Percentiles rank a stretch among this genome's conserved stretches.
These are phyloP conservation scores for Xanthorhoe spadicearia DNA, from an alignment of 2,888 invertebrate species.

Conservation along the genomic window DNA sequence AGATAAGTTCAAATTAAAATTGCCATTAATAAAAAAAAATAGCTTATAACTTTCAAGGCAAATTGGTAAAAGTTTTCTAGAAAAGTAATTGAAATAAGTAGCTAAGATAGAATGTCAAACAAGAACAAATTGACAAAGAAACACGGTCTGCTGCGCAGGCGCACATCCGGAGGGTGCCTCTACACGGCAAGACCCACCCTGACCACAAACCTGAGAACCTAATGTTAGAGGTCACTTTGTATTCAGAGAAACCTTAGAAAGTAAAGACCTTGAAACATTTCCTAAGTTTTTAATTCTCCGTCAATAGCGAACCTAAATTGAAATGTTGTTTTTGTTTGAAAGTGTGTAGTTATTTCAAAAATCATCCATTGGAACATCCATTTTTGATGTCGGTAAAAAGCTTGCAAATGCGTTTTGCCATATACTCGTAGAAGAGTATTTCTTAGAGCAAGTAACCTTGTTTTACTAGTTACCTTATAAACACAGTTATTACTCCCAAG, in stretches of 20 bases:
- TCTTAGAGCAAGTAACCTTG: conserved; percentile 14
- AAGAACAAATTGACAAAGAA: conserved; percentile 42
- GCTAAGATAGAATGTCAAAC: conserved; percentile 33
- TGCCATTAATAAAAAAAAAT: too few species aligned
- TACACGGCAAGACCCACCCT: conserved; percentile 26
- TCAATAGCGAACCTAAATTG: too few species aligned
- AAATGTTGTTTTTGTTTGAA: too few species aligned
- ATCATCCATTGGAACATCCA: too few species aligned
- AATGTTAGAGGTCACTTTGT: conserved; percentile 14
- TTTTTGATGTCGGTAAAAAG: background rate
- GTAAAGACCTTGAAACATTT: background rate
- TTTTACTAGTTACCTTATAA: conserved; percentile 43
- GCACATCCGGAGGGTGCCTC: conserved; percentile 46
- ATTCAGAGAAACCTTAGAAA: conserved; percentile 6
- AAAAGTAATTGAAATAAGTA: conserved; percentile 3
- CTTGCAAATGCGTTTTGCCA: background rate
- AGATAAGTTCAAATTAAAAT: background rate
- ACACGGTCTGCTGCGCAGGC: conserved; percentile 37
- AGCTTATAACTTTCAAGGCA: too few species aligned
- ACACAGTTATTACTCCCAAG: conserved; percentile 44
- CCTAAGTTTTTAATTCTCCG: background rate
- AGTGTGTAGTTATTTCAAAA: too few species aligned
- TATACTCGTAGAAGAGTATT: conserved; percentile 3
- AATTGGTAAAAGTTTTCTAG: background rate
- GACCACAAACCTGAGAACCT: conserved; percentile 38